Percentiles rank a stretch among this genome's conserved stretches.
Evolutionary conservation across 1,140 invertebrate genomes (phyloP).

Genomic region (Tribolium madens): DNA sequence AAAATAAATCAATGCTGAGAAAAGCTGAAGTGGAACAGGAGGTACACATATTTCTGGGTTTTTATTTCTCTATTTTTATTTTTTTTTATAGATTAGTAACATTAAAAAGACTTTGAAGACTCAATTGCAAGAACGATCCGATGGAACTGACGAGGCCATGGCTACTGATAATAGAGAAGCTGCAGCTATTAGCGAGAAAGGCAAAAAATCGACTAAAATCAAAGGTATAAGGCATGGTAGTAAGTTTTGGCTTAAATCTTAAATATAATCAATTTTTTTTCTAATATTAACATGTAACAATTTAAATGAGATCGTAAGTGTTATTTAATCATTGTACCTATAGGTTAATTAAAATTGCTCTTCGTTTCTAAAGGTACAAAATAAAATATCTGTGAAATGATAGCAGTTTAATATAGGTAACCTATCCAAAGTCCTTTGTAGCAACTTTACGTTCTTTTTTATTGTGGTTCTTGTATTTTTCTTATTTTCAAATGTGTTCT

Average conservation of each 20-base stretch:
- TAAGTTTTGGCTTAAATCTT: constrained; percentile 74
- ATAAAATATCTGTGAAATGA: constrained; percentile 10
- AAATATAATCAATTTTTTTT: constrained; percentile 40
- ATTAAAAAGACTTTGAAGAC: constrained; percentile 87
- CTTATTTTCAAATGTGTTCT: background rate
- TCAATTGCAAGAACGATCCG: constrained; percentile 76
- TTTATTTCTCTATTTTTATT: background rate
- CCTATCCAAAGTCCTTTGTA: constrained; percentile 28
- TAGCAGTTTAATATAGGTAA: constrained; percentile 1
- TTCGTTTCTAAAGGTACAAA: background rate
- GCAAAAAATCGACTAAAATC: constrained; percentile 67
- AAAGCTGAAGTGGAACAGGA: constrained; percentile 89
- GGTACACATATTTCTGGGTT: constrained; percentile 68
- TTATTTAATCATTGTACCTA: constrained; percentile 25
- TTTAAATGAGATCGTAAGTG: constrained; percentile 17
- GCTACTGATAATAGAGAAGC: constrained; percentile 69
- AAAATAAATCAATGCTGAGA: constrained; percentile 83
- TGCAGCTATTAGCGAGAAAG: constrained; percentile 66
- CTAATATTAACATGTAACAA: background rate
- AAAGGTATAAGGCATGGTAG: constrained; percentile 68
- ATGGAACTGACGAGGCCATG: constrained; percentile 73
- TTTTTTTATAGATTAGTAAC: constrained; percentile 74
- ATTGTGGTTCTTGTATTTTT: constrained; percentile 5
- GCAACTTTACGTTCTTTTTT: background rate
- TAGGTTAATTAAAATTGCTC: constrained; percentile 1